Evolutionary conservation across 1,140 invertebrate genomes (phyloP), one percentile per base, ranked within the genome.

Genomic region (Maconellicoccus hirsutus): DNA sequence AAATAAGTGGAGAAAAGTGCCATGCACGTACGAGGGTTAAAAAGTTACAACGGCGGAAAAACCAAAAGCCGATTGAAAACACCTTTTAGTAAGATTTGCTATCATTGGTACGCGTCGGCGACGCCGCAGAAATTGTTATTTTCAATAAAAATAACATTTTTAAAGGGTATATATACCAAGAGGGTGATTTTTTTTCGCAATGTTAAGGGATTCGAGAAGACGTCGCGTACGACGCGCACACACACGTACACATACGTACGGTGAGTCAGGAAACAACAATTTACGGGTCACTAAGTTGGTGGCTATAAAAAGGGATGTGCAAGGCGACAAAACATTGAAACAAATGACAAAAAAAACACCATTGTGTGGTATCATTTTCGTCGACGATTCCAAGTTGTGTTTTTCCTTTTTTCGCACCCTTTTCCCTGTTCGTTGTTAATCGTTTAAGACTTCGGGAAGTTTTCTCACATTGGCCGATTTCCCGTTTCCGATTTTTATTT

Each of bases 211-310:
- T 59, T 7, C 21, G 16, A 22, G 6, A 7, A 16, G 4, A 19
- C 21, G 16, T 59, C 16, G 16, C 4, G 52, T 3, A 59, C 61
- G 22, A 59, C 4, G 52, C 29, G 29, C 3, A 33, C 4, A 33
- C 4, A 33, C 12, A 12, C 29, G 4, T 59, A 7, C 4, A 59
- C 52, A 59, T 4, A 19, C 10, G 25, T 16, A 23, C 22, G 22
- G 21, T 66, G 61, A 25, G 61, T 66, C 61, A 26, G 61, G 25
- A 66, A 66, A 66, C 61, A 66, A 66, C 61, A 19, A 66, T 66
- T 66, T 66, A 66, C 61, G 61, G 61, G 61, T 66, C 61, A 66
- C 61, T 66, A 66, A 66, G 61, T 26, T 66, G 19, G 61, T 25
- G 19, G 61, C 61, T 26, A 66, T 26, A 23, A 8, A 26, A 25